A percentile compares a stretch with the other conserved stretches of the same genome.
These are phyloP conservation scores for Goniozus legneri DNA, from an alignment of 1,140 invertebrate species.

Conservation along the genomic window DNA sequence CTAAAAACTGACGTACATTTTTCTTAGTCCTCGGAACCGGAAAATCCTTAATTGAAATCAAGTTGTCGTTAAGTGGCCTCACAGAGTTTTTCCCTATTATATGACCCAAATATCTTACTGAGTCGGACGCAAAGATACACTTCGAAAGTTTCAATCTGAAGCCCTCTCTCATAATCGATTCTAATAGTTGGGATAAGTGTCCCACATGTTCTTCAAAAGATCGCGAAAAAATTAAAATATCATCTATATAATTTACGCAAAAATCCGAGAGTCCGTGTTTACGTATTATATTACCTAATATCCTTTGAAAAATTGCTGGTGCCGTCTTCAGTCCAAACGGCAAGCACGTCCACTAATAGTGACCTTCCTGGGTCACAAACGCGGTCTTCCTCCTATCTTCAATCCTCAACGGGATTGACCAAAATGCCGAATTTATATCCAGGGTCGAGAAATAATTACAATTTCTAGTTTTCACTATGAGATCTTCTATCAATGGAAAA, in stretches of 20 bases:
- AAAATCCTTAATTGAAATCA: background rate
- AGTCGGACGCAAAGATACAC: conserved; percentile 13
- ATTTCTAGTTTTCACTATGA: background rate
- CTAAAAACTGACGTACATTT: background rate
- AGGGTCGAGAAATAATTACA: background rate
- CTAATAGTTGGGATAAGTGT: conserved; percentile 5
- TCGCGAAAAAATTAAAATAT: background rate
- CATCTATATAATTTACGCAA: background rate
- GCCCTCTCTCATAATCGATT: conserved; percentile 4
- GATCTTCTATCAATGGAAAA: too few relatives aligned
- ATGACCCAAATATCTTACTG: conserved; percentile 29
- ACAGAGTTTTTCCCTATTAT: too few relatives aligned
- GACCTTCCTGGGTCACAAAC: conserved; percentile 32
- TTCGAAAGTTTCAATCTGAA: background rate
- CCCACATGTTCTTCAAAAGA: background rate
- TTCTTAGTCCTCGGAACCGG: background rate
- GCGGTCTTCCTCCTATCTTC: conserved; percentile 37
- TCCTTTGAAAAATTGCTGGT: conserved; percentile 26
- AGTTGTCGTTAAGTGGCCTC: background rate
- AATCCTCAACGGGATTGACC: conserved; percentile 19
- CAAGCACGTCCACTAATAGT: conserved; percentile 22
- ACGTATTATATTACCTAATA: conserved; percentile 18
- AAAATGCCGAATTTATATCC: conserved; percentile 9
- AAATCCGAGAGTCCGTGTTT: background rate
- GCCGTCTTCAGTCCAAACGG: conserved; percentile 24